Conservation (phyloP, 2,888 invertebrate genomes). For the Cacoxenus indagator region DNA sequence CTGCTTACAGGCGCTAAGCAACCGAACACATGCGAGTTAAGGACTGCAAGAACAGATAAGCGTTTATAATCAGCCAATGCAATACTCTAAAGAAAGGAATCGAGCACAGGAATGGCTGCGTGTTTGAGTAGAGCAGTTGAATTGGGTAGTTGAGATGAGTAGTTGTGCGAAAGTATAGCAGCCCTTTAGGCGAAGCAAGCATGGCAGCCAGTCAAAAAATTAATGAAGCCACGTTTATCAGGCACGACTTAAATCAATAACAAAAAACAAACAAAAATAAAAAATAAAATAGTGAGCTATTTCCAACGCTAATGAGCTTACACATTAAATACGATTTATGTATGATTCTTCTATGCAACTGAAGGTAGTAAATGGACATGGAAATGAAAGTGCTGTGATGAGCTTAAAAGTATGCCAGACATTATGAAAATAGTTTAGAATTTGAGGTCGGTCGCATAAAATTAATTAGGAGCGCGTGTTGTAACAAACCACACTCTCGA, state of each 20-base stretch:
- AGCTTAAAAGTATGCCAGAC: conserved; percentile 1
- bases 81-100: neutral
- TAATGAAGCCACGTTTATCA: conserved; percentile 52
- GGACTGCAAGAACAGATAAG: neutral
- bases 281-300: conserved; percentile 46
- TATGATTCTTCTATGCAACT: neutral
- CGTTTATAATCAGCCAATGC: conserved; percentile 2
- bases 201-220: conserved; percentile 38
- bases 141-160: neutral
- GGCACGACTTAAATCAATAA: neutral
- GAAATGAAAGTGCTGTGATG: neutral
- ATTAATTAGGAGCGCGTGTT: conserved; percentile 64
- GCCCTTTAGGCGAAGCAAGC: conserved; percentile 29
- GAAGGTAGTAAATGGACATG: neutral
- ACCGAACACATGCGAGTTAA: neutral
- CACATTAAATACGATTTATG: neutral
- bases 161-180: neutral
- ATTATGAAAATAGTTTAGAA: neutral
- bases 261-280: conserved; percentile 7
- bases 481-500: conserved; percentile 45
- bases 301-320: neutral
- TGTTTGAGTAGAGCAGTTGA: neutral
- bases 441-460: conserved; percentile 59
- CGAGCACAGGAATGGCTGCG: neutral
- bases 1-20: conserved; percentile 1